phyloP scores from a whole-genome alignment of 2,797 vertebrate species.

The Enteromius unitaeniatus region DNA sequence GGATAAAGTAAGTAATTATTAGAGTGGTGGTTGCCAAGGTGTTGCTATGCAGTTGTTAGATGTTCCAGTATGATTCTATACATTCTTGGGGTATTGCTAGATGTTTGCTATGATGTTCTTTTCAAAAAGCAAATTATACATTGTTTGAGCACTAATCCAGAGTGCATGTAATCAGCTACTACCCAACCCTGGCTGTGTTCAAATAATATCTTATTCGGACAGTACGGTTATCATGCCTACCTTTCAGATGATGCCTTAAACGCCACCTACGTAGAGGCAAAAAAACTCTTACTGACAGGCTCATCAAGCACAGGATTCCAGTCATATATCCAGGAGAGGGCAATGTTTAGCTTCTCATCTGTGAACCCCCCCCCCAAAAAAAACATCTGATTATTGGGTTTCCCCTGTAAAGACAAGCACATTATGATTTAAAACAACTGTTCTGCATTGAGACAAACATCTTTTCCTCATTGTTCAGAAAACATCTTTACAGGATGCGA shows the following conservation, averaged over 20 bases:
- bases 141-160: background rate
- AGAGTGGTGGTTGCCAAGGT: background rate
- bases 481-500: conserved; percentile 42
- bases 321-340: conserved; percentile 58
- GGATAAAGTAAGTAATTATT: too few relatives aligned
- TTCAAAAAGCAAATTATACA: background rate
- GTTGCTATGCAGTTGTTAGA: background rate
- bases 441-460: conserved; percentile 24
- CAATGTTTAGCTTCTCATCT: conserved; percentile 56
- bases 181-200: too few relatives aligned
- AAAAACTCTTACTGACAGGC: background rate
- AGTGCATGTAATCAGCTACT: too few relatives aligned
- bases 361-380: background rate
- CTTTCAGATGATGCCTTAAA: background rate
- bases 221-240: background rate
- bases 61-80: background rate
- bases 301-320: background rate
- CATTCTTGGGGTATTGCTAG: background rate
- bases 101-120: background rate
- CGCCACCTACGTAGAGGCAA: background rate
- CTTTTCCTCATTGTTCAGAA: conserved; percentile 34
- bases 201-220: background rate
- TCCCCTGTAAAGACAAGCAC: conserved; percentile 9
- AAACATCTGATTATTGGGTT: background rate
- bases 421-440: conserved; percentile 35